These are phyloP conservation scores for Thunnus albacares DNA, from an alignment of 2,797 vertebrate genomes.

Conservation along the genomic window DNA sequence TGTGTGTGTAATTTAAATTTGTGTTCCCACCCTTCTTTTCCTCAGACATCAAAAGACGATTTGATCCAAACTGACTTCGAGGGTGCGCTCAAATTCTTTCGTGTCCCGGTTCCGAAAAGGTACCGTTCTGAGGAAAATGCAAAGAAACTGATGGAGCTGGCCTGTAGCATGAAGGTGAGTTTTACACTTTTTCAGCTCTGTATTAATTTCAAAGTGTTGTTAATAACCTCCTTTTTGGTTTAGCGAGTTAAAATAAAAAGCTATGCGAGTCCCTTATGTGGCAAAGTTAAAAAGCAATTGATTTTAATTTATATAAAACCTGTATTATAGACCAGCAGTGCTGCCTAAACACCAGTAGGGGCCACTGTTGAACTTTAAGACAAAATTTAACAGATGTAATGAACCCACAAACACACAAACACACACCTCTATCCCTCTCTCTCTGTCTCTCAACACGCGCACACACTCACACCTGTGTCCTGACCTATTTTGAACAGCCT, in stretches of 20 bases:
- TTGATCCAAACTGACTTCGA: conserved; percentile 97
- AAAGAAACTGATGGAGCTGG: conserved; percentile 98
- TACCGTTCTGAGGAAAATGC: conserved; percentile 99
- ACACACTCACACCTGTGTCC: conserved; percentile 62
- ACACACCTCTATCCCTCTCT: conserved; percentile 1
- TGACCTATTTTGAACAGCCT: conserved; percentile 70
- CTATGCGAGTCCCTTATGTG: background rate
- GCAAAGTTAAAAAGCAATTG: background rate
- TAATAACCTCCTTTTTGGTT: background rate
- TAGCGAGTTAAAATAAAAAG: background rate
- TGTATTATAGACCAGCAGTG: conserved; percentile 22
- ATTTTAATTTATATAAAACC: background rate
- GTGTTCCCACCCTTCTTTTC: background rate
- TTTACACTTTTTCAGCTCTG: background rate
- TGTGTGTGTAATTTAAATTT: background rate
- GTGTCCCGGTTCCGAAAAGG: conserved; percentile 97
- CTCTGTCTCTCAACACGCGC: conserved; percentile 1
- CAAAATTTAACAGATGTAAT: background rate
- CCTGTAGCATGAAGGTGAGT: conserved; percentile 98
- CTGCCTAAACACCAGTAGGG: conserved; percentile 63
- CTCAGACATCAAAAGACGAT: conserved; percentile 97
- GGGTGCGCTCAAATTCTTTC: conserved; percentile 98
- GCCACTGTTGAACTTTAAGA: conserved; percentile 64
- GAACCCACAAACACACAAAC: background rate
- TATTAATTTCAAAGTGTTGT: background rate